phyloP scores from a whole-genome alignment of 2,888 invertebrate species.

The Campoletis raptor region DNA sequence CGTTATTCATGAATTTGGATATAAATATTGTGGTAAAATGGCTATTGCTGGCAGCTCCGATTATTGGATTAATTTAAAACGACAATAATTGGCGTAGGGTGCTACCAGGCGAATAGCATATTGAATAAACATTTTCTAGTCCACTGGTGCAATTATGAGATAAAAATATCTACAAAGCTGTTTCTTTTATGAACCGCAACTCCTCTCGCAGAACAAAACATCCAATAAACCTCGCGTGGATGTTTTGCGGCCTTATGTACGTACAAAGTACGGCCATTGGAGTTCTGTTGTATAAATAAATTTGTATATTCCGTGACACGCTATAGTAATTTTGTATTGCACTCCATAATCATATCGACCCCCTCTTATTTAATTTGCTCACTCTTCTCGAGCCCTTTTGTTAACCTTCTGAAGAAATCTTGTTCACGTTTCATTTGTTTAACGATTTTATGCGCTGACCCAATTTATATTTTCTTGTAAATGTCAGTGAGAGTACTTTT shows the following conservation, averaged over 20 bases:
- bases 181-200: conserved; percentile 56
- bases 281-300: background rate
- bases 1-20: background rate
- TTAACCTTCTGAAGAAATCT: conserved; percentile 32
- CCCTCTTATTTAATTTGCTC: background rate
- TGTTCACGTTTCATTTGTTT: conserved; percentile 39
- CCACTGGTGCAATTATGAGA: conserved; percentile 37
- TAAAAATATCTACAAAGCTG: conserved; percentile 29
- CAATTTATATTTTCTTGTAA: conserved; percentile 50
- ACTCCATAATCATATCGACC: conserved; percentile 45
- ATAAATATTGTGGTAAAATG: background rate
- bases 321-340: conserved; percentile 39
- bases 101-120: conserved; percentile 35
- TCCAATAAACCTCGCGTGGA: background rate
- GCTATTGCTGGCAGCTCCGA: background rate
- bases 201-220: conserved; percentile 20
- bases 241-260: background rate
- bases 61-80: background rate
- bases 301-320: conserved; percentile 23
- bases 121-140: conserved; percentile 58
- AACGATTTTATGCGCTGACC: conserved; percentile 67
- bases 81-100: conserved; percentile 33
- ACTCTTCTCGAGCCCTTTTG: conserved; percentile 9
- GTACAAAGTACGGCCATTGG: background rate
- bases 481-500: conserved; percentile 41